Base-by-base conservation (phyloP, 2,113 vertebrate species). In the Prunella himalayana region DNA sequence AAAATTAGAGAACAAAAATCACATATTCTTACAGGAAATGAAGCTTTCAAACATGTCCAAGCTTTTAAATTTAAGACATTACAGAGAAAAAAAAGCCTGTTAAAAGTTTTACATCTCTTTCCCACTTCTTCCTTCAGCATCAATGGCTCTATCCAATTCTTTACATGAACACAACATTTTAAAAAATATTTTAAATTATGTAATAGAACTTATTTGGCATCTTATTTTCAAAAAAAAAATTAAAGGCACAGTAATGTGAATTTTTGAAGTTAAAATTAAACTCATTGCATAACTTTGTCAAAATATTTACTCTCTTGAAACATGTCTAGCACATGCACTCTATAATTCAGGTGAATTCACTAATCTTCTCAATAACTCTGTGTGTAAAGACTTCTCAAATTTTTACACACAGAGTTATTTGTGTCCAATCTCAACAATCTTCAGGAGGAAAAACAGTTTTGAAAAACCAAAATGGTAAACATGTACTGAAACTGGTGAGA, bases 121-220 rank as follows among this genome's bases (percentile, higher is more conserved):
- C 54, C 24, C 17, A 87, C 6, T 21, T 30, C 31, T 81, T 83
- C 31, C 25, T 13, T 68, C 66, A 49, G 41, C 42, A 70, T 27
- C 21, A 2, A 42, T 22, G 41, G 19, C 8, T 63, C 45, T 47
- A 28, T 19, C 10, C 44, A 45, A 22, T 14, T 64, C 35, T 79
- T 78, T 22, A 42, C 19, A 41, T 3, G 2, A 13, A 25, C 10
- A 10, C 10, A 41, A 5, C 5, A 24, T 18, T 17, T 49, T 6
- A 2, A 0, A 1, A 92, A 75, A 24, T 31, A 56, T 14, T 56
- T 70, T 13, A 50, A 53, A 57, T 23, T 24, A 65, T 0, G 0
- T 11, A 41, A 31, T 9, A 64, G 14, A 81, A 59, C 5, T 80
- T 35, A 20, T 4, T 59, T 75, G 50, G 24, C 11, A 50, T 13